Conservation (phyloP, 2,888 invertebrate genomes). For the Therioaphis trifolii region DNA sequence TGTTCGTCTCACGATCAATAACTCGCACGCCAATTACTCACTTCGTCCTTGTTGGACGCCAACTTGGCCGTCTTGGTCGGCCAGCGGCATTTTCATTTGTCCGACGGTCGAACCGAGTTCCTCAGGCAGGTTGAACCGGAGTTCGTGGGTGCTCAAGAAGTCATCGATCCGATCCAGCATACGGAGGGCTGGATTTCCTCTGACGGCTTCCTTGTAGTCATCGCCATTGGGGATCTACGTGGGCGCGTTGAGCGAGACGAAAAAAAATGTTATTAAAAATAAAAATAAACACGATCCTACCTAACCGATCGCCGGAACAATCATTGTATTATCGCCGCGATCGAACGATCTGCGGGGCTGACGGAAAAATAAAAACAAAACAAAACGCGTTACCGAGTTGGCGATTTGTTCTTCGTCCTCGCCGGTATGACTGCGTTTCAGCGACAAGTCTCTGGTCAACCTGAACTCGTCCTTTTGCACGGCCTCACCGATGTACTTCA, state of each 20-base stretch:
- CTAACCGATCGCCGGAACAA: too few relatives aligned
- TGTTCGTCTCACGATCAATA: too few relatives aligned
- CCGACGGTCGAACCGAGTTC: constrained; percentile 73
- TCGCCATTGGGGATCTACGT: constrained; percentile 55
- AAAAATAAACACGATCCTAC: too few relatives aligned
- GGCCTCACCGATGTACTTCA: constrained; percentile 77
- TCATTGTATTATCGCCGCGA: too few relatives aligned
- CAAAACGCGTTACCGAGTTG: constrained; percentile 50
- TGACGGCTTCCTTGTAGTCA: constrained; percentile 70
- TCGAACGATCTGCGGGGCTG: too few relatives aligned
- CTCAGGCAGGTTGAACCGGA: constrained; percentile 80
- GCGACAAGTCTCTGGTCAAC: constrained; percentile 80
- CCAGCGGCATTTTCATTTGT: constrained; percentile 78
- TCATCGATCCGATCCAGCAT: constrained; percentile 80
- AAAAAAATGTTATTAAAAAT: background rate
- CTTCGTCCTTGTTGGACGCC: constrained; percentile 68
- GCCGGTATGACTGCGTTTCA: constrained; percentile 69
- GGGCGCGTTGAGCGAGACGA: background rate
- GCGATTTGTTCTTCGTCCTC: constrained; percentile 42
- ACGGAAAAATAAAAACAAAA: too few relatives aligned
- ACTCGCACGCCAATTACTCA: constrained; percentile 2
- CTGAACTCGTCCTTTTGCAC: constrained; percentile 73
- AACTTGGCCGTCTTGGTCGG: constrained; percentile 70
- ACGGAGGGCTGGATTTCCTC: constrained; percentile 69
- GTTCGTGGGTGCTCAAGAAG: constrained; percentile 81